Evolutionary conservation across 2,888 invertebrate species (phyloP).

Genomic region (Theretra japonica): DNA sequence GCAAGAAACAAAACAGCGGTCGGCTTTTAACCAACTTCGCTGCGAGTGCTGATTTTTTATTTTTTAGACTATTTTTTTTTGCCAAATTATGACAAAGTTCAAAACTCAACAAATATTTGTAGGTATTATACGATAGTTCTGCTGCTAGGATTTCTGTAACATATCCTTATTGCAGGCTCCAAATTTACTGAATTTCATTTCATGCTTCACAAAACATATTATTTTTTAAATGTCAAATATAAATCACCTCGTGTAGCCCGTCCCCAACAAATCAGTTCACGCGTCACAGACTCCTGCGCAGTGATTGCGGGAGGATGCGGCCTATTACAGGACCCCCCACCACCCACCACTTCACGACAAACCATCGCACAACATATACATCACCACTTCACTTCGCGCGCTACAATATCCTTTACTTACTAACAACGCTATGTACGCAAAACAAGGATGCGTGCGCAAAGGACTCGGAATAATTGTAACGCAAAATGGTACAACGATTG

Average conservation of each 20-base stretch:
- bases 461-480: slow-evolving; percentile 18
- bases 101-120: too few relatives aligned
- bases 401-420: neutral
- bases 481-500: slow-evolving; percentile 23
- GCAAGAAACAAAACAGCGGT: too few relatives aligned
- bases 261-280: slow-evolving; percentile 61
- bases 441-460: slow-evolving; percentile 1
- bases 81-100: too few relatives aligned
- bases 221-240: slow-evolving; percentile 4
- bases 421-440: neutral
- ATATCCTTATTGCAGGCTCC: neutral
- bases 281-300: slow-evolving; percentile 71
- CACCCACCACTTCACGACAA: slow-evolving; percentile 31
- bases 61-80: too few relatives aligned
- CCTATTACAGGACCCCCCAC: slow-evolving; percentile 71
- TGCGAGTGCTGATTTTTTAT: too few relatives aligned
- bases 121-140: too few relatives aligned
- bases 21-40: too few relatives aligned
- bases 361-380: slow-evolving; percentile 10
- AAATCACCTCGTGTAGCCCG: slow-evolving; percentile 48
- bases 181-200: neutral
- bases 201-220: neutral
- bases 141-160: too few relatives aligned
- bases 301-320: slow-evolving; percentile 78
- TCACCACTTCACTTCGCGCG: neutral